Conservation (phyloP, 2,113 vertebrate species). For the Lynx canadensis region DNA sequence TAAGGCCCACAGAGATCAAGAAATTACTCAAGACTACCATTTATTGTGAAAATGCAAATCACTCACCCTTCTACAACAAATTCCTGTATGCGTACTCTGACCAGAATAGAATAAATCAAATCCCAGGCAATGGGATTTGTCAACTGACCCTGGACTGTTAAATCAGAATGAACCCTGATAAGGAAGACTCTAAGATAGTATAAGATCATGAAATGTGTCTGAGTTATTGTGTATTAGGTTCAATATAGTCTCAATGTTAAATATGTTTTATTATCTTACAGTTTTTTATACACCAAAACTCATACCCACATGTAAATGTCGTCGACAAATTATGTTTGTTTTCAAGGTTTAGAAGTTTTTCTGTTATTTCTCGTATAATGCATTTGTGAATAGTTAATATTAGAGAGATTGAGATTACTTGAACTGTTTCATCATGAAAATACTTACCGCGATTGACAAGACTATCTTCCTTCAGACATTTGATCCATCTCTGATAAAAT, state of each 20-base stretch:
- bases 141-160: not conserved
- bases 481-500: slow-evolving; percentile 31
- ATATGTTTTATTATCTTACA: not conserved
- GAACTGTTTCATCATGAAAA: not conserved
- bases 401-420: not conserved
- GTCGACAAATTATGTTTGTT: not conserved
- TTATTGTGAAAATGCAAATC: slow-evolving; percentile 27
- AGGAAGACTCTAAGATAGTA: not conserved
- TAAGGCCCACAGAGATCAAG: not conserved
- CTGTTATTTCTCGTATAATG: not conserved
- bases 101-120: not conserved
- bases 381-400: not conserved
- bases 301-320: not conserved
- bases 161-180: not conserved
- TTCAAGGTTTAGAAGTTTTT: not conserved
- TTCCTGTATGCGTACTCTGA: not conserved
- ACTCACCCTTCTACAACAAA: not conserved
- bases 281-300: slow-evolving; percentile 29
- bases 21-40: not conserved
- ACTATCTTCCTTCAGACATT: not conserved
- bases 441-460: not conserved
- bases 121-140: not conserved
- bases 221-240: not conserved
- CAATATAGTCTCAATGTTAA: slow-evolving; percentile 3
- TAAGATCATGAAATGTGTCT: not conserved